Base-by-base conservation (phyloP, 2,113 vertebrate species). In the Peromyscus maniculatus region DNA sequence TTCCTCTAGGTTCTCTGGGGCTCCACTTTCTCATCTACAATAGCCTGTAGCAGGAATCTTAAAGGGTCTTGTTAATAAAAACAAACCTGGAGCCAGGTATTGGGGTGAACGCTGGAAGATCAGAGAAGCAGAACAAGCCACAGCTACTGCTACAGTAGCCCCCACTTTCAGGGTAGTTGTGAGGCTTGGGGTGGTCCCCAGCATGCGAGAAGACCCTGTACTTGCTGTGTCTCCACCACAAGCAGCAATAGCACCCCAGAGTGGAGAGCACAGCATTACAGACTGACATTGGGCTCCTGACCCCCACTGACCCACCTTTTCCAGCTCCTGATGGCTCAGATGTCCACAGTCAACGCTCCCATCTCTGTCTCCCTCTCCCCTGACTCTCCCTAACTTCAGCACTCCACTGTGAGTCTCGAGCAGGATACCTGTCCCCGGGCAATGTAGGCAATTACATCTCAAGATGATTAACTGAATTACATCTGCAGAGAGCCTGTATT, bases 151-250 rank as follows among this genome's bases (percentile, higher is more conserved):
- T 43, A 19, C 10, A 28, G 0, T 4, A 66, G 46, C 0, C 3
- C 1, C 52, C 24, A 43, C 31, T 62, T 46, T 84, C 16, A 43
- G 52, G 16, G 67, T 36, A 12, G 10, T 6, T 49, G 28, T 33
- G 59, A 80, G 74, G 33, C 43, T 77, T 67, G 3, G 10, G 31
- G 79, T 31, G 57, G 31, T 2, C 0, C 46, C 15, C 33, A 7
- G 11, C 26, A 22, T 12, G 6, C 0, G 0, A 8, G 4, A 6
- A 39, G 75, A 6, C 13, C 31, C 67, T 5, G 12, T 24, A 19
- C 64, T 21, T 66, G 49, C 31, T 10, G 0, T 21, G 2, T 39
- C 83, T 33, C 46, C 36, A 43, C 49, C 39, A 7, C 8, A 43
- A 67, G 39, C 77, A 13, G 1, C 72, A 46, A 22, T 36, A 12